Base-by-base conservation (phyloP, 2,888 invertebrate species). In the Drosophila vallismaia region DNA sequence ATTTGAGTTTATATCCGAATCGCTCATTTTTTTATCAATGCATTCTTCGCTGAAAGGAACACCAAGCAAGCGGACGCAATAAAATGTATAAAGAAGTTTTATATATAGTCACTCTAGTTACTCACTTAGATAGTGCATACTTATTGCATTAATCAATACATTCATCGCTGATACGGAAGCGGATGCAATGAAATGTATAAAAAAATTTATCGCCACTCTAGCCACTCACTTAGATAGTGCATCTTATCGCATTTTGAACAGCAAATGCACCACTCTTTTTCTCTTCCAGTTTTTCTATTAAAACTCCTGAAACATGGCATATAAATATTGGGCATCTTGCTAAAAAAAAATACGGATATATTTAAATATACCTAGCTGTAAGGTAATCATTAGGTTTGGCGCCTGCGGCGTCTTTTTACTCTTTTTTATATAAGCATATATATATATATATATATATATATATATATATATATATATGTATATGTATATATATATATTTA, bases 351-450 rank as follows among this genome's bases (percentile, higher is more conserved):
- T 44, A 58, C 31, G 55, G 63, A 70, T 42, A 67, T 46, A 29
- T 8, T 45, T 49, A 40, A 45, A 55, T 66, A 69, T 53, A 66
- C 29, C 36, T 73, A 75, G 54, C 38, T 57, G 14, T 62, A 75
- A 70, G 63, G 59, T 67, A 71, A 64, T 42, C 42, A 69, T 64
- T 72, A 72, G 72, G 72, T 72, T 71, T 58, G 53, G 40, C 66
- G 63, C 79, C 56, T 51, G 59, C 42, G 58, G 63, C 79, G 78
- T 67, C 68, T 77, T 82, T 68, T 79, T 76, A 79, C 71, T 76
- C 76, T 77, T 76, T 75, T 76, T 79, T 77, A 76, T 70, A 76
- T 67, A 76, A 42, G 48, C 40, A 71, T 45, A 51, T 52, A 42
- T 77, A 74, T 66, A 76, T 67, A 76, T 33, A 49, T 36, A 70